phyloP scores from a whole-genome alignment of 2,113 vertebrate species.

The Lonchura striata region DNA sequence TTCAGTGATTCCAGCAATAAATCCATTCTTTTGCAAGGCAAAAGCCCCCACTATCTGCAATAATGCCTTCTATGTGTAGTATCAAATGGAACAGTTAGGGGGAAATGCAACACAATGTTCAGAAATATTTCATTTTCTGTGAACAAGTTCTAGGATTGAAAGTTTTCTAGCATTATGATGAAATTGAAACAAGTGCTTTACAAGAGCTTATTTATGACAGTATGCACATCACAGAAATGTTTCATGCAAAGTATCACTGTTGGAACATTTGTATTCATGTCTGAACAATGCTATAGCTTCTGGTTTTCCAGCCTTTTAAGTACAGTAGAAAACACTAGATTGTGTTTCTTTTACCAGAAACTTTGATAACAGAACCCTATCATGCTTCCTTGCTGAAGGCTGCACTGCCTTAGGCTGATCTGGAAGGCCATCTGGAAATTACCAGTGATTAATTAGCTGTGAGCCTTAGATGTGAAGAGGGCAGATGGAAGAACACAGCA shows the following conservation, averaged over 20 bases:
- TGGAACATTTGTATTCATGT: background rate
- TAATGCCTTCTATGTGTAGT: background rate
- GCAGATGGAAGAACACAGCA: conserved; percentile 7
- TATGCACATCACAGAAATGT: background rate
- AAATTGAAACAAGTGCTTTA: background rate
- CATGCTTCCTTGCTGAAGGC: background rate
- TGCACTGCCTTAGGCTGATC: background rate
- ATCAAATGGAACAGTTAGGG: background rate
- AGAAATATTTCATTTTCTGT: background rate
- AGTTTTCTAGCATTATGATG: background rate
- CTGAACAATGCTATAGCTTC: background rate
- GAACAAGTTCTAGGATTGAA: background rate
- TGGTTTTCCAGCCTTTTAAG: background rate
- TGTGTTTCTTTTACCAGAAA: background rate
- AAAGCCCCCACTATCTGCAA: background rate
- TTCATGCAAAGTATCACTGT: background rate
- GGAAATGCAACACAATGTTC: background rate
- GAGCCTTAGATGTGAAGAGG: background rate
- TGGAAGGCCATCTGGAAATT: conserved; percentile 49
- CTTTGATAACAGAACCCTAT: background rate
- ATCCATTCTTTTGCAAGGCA: background rate
- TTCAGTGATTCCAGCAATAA: background rate
- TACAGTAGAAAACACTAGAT: background rate
- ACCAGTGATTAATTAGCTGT: conserved; percentile 34
- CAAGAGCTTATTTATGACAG: background rate